These are phyloP conservation scores for Notamacropus eugenii DNA, from an alignment of 2,797 vertebrate genomes.

Conservation along the genomic window DNA sequence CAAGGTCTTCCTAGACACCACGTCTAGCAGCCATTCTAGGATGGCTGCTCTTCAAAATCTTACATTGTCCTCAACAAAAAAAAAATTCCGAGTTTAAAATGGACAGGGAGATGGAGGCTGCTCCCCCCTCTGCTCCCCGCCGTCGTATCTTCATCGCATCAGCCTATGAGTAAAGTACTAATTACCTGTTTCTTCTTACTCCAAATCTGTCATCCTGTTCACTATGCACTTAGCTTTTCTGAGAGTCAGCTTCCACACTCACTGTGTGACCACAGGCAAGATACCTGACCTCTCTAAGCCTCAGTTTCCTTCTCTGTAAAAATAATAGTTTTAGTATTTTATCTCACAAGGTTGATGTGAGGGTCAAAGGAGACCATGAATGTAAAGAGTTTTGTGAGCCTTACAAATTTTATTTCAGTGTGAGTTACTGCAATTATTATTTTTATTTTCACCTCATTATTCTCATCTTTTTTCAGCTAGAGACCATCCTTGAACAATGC, in stretches of 20 bases:
- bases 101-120: neutral
- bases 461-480: neutral
- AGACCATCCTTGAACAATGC: neutral
- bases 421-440: neutral
- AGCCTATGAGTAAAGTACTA: neutral
- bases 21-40: neutral
- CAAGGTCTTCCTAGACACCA: neutral
- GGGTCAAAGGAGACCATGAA: neutral
- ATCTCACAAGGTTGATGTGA: neutral
- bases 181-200: neutral
- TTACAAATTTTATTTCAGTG: neutral
- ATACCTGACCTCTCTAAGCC: neutral
- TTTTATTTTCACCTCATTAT: neutral
- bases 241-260: neutral
- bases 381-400: neutral
- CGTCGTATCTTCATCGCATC: neutral
- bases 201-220: neutral
- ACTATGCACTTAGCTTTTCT: neutral
- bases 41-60: neutral
- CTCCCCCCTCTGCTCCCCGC: neutral
- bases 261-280: neutral
- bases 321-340: neutral
- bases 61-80: neutral
- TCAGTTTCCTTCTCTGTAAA: neutral
- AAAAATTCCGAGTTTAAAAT: neutral